These are phyloP conservation scores for Drosophila mulleri DNA, from an alignment of 2,888 invertebrate species.

Conservation along the genomic window DNA sequence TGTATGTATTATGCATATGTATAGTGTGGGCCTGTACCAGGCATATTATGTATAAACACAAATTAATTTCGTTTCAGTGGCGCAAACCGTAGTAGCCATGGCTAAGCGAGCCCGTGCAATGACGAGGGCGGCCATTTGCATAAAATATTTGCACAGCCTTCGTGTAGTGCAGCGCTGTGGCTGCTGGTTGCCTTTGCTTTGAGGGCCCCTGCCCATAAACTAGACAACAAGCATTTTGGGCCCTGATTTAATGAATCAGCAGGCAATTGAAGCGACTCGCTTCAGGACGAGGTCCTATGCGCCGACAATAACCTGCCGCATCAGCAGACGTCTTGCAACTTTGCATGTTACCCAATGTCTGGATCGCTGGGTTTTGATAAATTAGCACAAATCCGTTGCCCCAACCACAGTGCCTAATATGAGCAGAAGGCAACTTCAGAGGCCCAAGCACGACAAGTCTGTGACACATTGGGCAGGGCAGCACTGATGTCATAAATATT, in stretches of 20 bases:
- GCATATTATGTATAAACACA: constrained; percentile 82
- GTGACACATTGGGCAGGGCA: neutral
- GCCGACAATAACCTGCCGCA: constrained; percentile 65
- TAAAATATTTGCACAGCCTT: constrained; percentile 83
- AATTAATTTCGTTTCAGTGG: constrained; percentile 82
- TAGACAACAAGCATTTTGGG: constrained; percentile 70
- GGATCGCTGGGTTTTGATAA: constrained; percentile 66
- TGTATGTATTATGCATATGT: neutral
- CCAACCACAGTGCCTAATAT: neutral
- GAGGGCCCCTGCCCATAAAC: constrained; percentile 72
- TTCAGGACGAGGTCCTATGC: constrained; percentile 2
- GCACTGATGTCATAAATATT: constrained; percentile 24
- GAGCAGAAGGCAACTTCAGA: neutral
- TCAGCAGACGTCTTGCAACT: constrained; percentile 74
- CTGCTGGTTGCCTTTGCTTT: constrained; percentile 65
- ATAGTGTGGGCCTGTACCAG: constrained; percentile 49
- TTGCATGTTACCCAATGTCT: constrained; percentile 57
- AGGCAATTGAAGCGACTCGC: constrained; percentile 11
- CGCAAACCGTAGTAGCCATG: constrained; percentile 71
- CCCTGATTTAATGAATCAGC: constrained; percentile 77
- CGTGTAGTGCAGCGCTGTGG: constrained; percentile 69
- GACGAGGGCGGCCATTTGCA: constrained; percentile 79
- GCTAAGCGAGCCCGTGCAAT: constrained; percentile 71
- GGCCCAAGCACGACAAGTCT: neutral
- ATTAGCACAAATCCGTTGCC: constrained; percentile 57